Evolutionary conservation across 2,888 invertebrate species (phyloP), one percentile per base, ranked within the genome.

Genomic region (Trileptium ribeirensis): DNA sequence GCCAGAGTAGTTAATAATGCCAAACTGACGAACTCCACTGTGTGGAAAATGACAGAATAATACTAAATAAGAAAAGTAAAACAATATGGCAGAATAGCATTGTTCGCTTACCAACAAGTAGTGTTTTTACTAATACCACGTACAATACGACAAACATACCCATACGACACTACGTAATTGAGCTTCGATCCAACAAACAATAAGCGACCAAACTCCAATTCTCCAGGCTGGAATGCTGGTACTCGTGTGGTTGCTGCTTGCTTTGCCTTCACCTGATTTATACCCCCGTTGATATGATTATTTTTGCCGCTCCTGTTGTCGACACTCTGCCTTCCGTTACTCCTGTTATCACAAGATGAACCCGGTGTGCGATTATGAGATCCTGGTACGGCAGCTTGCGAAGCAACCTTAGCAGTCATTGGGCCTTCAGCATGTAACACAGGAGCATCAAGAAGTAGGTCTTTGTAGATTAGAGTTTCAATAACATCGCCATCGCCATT

Each of bases 381-480:
- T 8, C 8, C 24, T 24, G 51, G 51, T 24, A 15, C 24, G 8
- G 8, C 8, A 51, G 51, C 8, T 24, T 51, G 51, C 8, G 8
- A 24, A 15, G 8, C 8, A 8, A 51, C 51, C 8, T 51, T 8
- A 15, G 51, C 51, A 51, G 24, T 51, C 8, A 8, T 8, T 24
- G 51, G 51, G 8, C 8, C 8, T 51, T 51, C 51, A 24, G 51
- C 51, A 51, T 51, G 51, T 24, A 51, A 51, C 8, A 51, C 51
- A 29, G 77, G 77, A 29, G 77, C 77, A 8, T 38, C n/a, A 29
- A 24, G 38, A 2, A 75, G n/a, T 75, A 75, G 77, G 74, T 87
- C 94, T 91, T 94, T 94, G 88, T 95, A 95, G 36, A 95, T 91
- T 74, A 94, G 90, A 0, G 96, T 96, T 89, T 94, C 93, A 80